Conservation (phyloP, 2,797 vertebrate genomes). For the Bradypodion ventrale region DNA sequence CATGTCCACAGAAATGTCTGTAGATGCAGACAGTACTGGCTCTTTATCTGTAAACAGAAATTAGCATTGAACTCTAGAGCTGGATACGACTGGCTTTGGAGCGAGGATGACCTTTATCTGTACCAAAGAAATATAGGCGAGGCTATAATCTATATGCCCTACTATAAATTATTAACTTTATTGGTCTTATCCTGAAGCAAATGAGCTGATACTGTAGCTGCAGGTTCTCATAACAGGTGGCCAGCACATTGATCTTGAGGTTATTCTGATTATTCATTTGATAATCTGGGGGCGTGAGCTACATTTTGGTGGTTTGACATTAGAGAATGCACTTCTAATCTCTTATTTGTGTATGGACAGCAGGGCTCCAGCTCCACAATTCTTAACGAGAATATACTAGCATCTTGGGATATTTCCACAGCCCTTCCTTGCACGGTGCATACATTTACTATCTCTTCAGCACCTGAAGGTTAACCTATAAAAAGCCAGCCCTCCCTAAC, state of each 20-base stretch:
- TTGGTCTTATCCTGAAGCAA: background rate
- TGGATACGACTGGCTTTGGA: too few relatives aligned
- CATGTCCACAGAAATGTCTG: too few relatives aligned
- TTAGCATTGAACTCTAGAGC: too few relatives aligned
- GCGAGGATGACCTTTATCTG: too few relatives aligned
- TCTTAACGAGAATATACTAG: background rate
- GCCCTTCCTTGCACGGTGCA: background rate
- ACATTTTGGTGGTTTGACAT: background rate
- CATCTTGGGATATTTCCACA: background rate
- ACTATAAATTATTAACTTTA: background rate
- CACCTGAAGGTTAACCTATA: background rate
- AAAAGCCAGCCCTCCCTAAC: too few relatives aligned
- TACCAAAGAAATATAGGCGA: background rate
- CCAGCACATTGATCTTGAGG: background rate
- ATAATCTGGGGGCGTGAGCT: background rate
- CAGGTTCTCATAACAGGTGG: too few relatives aligned
- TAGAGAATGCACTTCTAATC: background rate
- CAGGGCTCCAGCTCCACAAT: background rate
- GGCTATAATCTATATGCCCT: background rate
- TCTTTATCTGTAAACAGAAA: too few relatives aligned
- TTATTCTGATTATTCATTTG: background rate
- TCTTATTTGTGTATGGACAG: background rate
- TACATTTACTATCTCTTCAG: background rate
- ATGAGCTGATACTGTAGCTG: background rate
- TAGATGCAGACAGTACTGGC: too few relatives aligned